These are phyloP conservation scores for Aplysia californica DNA, from an alignment of 1,140 invertebrate genomes.

Conservation along the genomic window DNA sequence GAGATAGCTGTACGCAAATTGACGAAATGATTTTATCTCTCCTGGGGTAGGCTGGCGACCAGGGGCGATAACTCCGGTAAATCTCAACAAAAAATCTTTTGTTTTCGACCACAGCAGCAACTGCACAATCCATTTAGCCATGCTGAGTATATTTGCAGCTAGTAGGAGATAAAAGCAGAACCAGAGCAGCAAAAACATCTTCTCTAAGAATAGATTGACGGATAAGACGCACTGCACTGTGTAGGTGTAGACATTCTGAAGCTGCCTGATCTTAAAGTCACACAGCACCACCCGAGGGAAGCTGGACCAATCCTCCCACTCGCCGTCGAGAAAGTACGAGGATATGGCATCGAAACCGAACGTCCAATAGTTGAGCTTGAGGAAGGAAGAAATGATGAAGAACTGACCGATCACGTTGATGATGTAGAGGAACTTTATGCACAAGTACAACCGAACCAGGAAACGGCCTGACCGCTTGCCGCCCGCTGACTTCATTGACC, in stretches of 20 bases:
- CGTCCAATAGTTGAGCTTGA: constrained; percentile 64
- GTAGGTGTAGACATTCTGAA: constrained; percentile 52
- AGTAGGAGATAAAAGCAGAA: too few relatives aligned
- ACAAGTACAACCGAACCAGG: constrained; percentile 65
- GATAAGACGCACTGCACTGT: constrained; percentile 68
- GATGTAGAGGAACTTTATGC: constrained; percentile 66
- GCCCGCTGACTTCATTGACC: too few relatives aligned
- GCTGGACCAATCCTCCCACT: constrained; percentile 57
- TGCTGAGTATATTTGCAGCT: too few relatives aligned
- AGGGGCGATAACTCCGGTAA: too few relatives aligned
- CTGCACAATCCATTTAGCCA: too few relatives aligned
- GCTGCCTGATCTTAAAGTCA: constrained; percentile 68
- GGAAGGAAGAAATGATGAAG: constrained; percentile 67
- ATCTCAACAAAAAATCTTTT: too few relatives aligned
- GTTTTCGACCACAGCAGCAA: too few relatives aligned
- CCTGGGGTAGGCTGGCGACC: too few relatives aligned
- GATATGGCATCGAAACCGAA: constrained; percentile 63
- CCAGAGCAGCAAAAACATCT: constrained; percentile 67
- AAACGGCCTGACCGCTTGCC: constrained; percentile 61
- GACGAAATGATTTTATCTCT: too few relatives aligned
- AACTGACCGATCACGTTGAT: constrained; percentile 59
- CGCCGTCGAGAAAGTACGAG: constrained; percentile 55
- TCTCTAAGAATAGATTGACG: constrained; percentile 70
- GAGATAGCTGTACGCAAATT: too few relatives aligned
- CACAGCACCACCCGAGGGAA: constrained; percentile 69